These are phyloP conservation scores for Anthoscopus minutus DNA, from an alignment of 2,113 vertebrate species.

Conservation along the genomic window DNA sequence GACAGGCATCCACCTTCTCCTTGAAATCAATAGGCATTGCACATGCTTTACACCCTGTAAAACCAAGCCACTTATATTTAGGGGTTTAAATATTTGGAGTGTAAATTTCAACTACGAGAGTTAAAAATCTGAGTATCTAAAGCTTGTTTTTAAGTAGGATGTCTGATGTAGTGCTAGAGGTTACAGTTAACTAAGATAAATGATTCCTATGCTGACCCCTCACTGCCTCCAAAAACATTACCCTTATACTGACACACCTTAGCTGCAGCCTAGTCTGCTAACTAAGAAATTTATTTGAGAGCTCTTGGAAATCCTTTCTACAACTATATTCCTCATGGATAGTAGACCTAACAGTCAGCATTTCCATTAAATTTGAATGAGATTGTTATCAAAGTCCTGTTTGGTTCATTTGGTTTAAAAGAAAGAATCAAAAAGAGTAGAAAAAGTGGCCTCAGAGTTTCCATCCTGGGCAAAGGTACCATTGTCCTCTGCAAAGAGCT, in stretches of 20 bases:
- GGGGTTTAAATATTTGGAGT: background rate
- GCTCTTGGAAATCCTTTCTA: background rate
- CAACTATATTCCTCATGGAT: background rate
- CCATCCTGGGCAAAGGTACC: background rate
- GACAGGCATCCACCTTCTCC: background rate
- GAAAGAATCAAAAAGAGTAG: background rate
- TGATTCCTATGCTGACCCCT: background rate
- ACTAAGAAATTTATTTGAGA: background rate
- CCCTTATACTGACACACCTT: background rate
- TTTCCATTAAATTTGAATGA: background rate
- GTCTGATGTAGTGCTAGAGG: background rate
- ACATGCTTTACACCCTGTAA: background rate
- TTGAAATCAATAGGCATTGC: background rate
- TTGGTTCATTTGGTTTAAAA: background rate
- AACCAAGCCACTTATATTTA: conserved; percentile 16
- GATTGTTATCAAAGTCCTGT: background rate
- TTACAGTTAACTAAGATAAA: background rate
- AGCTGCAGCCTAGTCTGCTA: background rate
- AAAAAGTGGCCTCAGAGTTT: background rate
- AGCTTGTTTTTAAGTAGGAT: background rate
- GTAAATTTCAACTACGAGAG: background rate
- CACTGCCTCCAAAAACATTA: background rate
- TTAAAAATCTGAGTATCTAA: background rate
- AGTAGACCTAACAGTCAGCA: background rate
- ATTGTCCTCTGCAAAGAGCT: background rate